Conservation (phyloP, 2,797 vertebrate species). For the Acanthornis magna region DNA sequence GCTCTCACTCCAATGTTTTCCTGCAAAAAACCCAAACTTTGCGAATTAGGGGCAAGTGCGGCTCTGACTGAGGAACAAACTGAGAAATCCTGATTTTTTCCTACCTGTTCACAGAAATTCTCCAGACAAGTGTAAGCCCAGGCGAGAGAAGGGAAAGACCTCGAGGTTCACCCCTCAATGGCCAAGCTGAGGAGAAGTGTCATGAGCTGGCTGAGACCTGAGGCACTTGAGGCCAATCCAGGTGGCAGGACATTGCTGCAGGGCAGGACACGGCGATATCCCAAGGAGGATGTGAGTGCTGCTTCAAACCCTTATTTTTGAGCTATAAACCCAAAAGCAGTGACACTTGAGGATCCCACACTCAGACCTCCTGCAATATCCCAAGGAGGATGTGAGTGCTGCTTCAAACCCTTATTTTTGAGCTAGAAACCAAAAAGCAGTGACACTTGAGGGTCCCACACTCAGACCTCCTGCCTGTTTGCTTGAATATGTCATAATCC, state of each 20-base stretch:
- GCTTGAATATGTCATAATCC: rapidly evolving
- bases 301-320: rapidly evolving
- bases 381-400: too few species aligned
- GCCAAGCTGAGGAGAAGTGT: background rate
- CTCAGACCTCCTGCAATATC: background rate
- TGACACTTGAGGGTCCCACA: background rate
- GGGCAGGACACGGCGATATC: background rate
- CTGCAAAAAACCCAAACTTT: background rate
- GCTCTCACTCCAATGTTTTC: background rate
- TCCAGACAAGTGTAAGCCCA: background rate
- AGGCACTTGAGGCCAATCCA: too few species aligned
- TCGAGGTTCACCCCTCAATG: background rate
- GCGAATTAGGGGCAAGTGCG: background rate
- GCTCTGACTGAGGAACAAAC: background rate
- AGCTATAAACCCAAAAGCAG: background rate
- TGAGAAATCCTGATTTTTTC: background rate
- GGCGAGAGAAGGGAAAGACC: background rate
- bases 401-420: rapidly evolving
- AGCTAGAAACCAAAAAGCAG: background rate
- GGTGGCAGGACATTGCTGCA: background rate
- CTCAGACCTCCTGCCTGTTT: rapidly evolving
- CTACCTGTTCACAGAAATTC: background rate
- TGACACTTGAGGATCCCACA: background rate
- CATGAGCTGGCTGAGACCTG: background rate
- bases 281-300: too few species aligned